Conservation (phyloP, 2,888 invertebrate species). For the Rhagonycha fulva region DNA sequence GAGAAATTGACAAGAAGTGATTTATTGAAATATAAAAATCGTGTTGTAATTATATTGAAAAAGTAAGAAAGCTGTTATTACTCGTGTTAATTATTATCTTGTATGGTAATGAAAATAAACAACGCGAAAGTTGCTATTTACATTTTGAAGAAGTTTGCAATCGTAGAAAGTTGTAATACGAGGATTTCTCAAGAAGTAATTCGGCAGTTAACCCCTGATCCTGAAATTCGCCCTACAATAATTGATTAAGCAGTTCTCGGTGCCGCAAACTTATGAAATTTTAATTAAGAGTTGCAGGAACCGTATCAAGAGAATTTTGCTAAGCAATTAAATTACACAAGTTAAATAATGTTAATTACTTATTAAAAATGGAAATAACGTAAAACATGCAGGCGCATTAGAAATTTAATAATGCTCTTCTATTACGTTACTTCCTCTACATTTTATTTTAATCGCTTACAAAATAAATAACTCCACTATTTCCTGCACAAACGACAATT, state of each 20-base stretch:
- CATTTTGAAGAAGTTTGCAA: not conserved
- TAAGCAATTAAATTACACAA: not conserved
- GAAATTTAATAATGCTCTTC: not conserved
- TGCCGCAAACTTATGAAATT: not conserved
- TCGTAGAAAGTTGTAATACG: not conserved
- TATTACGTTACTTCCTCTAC: not conserved
- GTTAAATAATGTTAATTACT: not conserved
- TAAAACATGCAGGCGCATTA: not conserved
- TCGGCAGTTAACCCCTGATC: not conserved
- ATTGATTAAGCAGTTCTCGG: not conserved
- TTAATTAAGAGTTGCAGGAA: not conserved
- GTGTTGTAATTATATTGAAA: not conserved
- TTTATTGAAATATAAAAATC: not conserved
- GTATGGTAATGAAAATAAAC: not conserved
- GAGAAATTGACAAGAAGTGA: not conserved
- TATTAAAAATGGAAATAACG: not conserved
- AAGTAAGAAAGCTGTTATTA: not conserved
- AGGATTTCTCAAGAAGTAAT: not conserved
- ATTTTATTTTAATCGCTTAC: not conserved
- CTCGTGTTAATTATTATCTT: not conserved
- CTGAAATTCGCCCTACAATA: not conserved
- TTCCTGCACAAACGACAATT: not conserved
- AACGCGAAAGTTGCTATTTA: not conserved
- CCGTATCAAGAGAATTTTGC: not conserved
- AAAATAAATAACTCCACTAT: not conserved